Evolutionary conservation across 2,113 vertebrate genomes (phyloP), one percentile per base, ranked within the genome.

Genomic region (Leptodactylus fuscus): DNA sequence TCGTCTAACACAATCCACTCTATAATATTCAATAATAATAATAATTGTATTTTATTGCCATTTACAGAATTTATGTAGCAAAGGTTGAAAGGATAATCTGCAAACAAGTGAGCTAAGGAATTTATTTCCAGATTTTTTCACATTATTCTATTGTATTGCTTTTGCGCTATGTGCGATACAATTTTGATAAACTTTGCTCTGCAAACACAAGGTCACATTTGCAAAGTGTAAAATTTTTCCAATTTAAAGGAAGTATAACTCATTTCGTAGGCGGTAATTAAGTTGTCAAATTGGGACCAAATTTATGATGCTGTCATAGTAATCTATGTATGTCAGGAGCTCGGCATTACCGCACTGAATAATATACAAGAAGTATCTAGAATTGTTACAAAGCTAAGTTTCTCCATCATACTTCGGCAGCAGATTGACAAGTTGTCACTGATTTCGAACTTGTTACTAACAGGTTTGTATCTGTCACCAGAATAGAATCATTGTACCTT

Each of bases 1-100:
- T 71, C n/a, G n/a, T n/a, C 8, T 11, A 5, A 11, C 34, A 41
- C 69, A 41, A 67, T 67, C 3, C 32, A 67, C 32, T 67, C 29
- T 71, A 71, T 71, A 41, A 41, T 38, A n/a, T 41, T 71, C 36
- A 12, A 67, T 34, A 36, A 67, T 67, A 5, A 29, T 62, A 65
- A 36, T 20, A 41, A 41, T 41, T 41, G 36, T 71, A 38, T 71
- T 71, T 71, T 71, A 71, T 71, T 22, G 34, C 36, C 36, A 71
- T n/a, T 41, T n/a, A 41, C 34, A 41, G 69, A 71, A 71, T 38
- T 71, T 71, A 41, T 71, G 2, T 11, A 71, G 27, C 69, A 71
- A 41, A 41, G 20, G 69, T 71, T 41, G 20, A 71, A 71, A 41
- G 36, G 5, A 41, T 41, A 71, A 20, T 36, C 67, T 65, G 13